phyloP scores from a whole-genome alignment of 2,888 invertebrate genomes.

The Dolomedes plantarius region DNA sequence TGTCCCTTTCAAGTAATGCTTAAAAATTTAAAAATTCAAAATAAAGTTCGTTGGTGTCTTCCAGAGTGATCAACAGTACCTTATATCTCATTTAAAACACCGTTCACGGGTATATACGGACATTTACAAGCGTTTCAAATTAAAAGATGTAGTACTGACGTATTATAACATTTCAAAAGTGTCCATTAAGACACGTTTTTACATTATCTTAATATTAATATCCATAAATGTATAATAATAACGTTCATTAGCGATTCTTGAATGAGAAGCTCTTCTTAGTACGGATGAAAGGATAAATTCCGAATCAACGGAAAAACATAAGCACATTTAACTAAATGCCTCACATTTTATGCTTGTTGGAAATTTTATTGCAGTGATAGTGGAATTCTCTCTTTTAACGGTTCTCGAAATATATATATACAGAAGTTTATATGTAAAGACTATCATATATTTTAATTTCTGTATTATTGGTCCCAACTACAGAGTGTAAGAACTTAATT shows the following conservation, averaged over 20 bases:
- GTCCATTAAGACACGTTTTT: no score
- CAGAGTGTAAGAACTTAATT: neutral
- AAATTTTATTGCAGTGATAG: no score
- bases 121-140: neutral
- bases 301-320: no score
- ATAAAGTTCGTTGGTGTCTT: neutral
- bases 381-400: no score
- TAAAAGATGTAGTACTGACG: neutral
- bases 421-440: neutral
- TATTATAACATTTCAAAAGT: no score
- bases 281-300: no score
- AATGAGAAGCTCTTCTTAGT: neutral
- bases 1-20: neutral
- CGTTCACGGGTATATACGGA: no score
- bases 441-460: neutral
- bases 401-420: no score
- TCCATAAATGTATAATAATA: neutral
- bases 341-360: no score
- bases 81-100: no score
- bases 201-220: neutral
- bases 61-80: no score
- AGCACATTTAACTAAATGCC: no score
- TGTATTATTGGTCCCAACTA: conserved; percentile 5
- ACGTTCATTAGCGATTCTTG: neutral
- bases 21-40: neutral